Conservation (phyloP, 2,888 invertebrate species). For the Lacanobia wlatinum region DNA sequence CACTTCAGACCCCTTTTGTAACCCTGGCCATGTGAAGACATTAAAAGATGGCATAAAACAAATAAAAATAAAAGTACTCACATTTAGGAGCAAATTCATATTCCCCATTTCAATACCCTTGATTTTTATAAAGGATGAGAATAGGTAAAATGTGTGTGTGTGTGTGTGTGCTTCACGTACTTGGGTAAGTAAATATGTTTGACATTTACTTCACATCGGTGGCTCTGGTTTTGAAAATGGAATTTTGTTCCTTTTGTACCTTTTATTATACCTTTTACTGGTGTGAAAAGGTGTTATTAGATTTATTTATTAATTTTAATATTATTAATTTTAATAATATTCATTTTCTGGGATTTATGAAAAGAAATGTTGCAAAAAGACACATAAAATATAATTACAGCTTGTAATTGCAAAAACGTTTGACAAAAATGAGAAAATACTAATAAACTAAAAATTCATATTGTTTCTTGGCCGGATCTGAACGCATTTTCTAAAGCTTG, state of each 20-base stretch:
- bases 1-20: not conserved
- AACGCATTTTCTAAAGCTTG: no score
- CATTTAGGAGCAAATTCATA: slow-evolving; percentile 10
- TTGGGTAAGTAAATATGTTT: slow-evolving; percentile 17
- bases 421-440: no score
- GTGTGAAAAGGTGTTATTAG: no score
- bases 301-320: not conserved
- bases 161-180: no score
- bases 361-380: no score
- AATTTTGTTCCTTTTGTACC: not conserved
- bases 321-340: no score
- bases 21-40: not conserved
- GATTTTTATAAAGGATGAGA: slow-evolving; percentile 6
- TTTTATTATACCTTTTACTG: not conserved
- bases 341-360: no score
- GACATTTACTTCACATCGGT: slow-evolving; percentile 2
- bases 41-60: slow-evolving; percentile 6
- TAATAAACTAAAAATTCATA: no score
- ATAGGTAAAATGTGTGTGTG: slow-evolving; percentile 28
- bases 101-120: slow-evolving; percentile 15
- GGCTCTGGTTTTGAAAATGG: not conserved
- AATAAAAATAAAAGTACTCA: slow-evolving; percentile 18
- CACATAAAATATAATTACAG: no score
- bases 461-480: no score
- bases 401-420: no score